phyloP scores from a whole-genome alignment of 2,888 invertebrate genomes.

The Oxyteleia sp. region DNA sequence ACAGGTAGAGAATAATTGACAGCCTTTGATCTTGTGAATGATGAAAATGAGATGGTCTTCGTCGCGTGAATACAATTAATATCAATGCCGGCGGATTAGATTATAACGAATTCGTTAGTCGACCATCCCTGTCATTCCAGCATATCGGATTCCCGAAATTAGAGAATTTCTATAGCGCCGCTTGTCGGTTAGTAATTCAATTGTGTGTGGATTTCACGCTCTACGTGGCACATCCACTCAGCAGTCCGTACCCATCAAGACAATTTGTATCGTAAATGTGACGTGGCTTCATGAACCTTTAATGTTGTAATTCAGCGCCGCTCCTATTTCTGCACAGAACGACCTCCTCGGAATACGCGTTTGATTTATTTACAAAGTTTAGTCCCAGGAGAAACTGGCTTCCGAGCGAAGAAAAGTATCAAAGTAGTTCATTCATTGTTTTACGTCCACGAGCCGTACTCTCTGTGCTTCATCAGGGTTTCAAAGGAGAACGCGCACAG shows the following conservation, averaged over 20 bases:
- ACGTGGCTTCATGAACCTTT: constrained; percentile 51
- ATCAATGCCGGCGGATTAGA: constrained; percentile 34
- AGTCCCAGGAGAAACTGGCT: constrained; percentile 38
- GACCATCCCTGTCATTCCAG: constrained; percentile 13
- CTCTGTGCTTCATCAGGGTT: constrained; percentile 40
- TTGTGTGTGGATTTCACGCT: constrained; percentile 51
- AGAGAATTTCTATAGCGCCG: constrained; percentile 28
- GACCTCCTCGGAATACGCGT: constrained; percentile 46
- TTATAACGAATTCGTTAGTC: constrained; percentile 53
- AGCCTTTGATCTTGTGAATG: constrained; percentile 33
- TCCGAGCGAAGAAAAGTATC: constrained; percentile 57
- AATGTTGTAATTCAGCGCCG: constrained; percentile 50
- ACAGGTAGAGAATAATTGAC: constrained; percentile 36
- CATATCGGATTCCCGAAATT: constrained; percentile 39
- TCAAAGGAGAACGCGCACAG: constrained; percentile 31
- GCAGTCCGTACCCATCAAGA: constrained; percentile 41
- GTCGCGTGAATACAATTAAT: constrained; percentile 44
- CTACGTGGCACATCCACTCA: constrained; percentile 51
- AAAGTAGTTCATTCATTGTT: constrained; percentile 63
- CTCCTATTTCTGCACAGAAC: constrained; percentile 32
- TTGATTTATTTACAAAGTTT: constrained; percentile 63
- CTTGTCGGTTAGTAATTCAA: constrained; percentile 40
- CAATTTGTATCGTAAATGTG: constrained; percentile 65
- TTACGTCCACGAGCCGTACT: constrained; percentile 44
- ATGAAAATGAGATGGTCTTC: constrained; percentile 46